These are phyloP conservation scores for Chloropsis cyanopogon DNA, from an alignment of 2,113 vertebrate species.

Conservation along the genomic window DNA sequence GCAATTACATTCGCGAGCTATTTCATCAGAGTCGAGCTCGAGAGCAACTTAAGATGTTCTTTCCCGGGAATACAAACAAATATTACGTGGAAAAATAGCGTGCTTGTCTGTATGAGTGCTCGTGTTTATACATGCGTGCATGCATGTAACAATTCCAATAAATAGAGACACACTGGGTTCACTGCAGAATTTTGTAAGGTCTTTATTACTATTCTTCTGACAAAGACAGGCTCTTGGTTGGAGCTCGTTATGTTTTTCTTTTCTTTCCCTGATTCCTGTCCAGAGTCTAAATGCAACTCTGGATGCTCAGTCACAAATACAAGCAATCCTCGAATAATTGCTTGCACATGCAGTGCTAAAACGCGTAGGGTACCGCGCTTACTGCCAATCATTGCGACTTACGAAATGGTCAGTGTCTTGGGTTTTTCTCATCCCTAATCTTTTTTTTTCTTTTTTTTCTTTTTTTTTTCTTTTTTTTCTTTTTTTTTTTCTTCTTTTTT, in stretches of 20 bases:
- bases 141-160: not conserved
- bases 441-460: too few relatives aligned
- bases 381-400: not conserved
- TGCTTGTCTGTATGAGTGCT: too few relatives aligned
- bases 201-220: not conserved
- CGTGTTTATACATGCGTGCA: not conserved
- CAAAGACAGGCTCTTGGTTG: not conserved
- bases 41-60: not conserved
- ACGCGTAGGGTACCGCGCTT: not conserved
- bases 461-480: not conserved
- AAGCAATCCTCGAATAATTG: slow-evolving; percentile 54
- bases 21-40: not conserved
- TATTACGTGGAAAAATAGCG: rapidly evolving
- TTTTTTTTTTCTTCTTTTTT: not conserved
- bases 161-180: not conserved
- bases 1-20: not conserved
- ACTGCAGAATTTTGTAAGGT: not conserved
- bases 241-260: not conserved
- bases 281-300: not conserved
- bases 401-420: not conserved
- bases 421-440: not conserved
- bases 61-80: not conserved
- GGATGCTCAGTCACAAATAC: slow-evolving; percentile 17
- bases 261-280: not conserved
- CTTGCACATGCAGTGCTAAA: slow-evolving; percentile 44